phyloP scores from a whole-genome alignment of 2,113 vertebrate species.

The Lichenostomus cassidix region DNA sequence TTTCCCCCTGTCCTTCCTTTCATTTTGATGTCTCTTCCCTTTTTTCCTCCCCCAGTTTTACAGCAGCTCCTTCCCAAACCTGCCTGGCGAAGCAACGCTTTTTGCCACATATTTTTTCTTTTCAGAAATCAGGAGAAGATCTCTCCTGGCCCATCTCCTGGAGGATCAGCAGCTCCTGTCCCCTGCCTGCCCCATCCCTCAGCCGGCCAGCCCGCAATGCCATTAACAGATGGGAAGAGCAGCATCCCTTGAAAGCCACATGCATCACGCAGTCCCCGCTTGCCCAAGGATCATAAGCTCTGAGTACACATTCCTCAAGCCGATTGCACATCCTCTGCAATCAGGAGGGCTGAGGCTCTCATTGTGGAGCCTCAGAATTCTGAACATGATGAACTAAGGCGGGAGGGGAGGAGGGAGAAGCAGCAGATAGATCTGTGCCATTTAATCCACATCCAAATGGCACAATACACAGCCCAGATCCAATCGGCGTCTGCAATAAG shows the following conservation, averaged over 20 bases:
- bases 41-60: neutral
- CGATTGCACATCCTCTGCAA: slow-evolving; percentile 74
- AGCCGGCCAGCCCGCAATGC: slow-evolving; percentile 60
- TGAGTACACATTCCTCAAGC: slow-evolving; percentile 80
- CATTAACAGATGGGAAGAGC: slow-evolving; percentile 77
- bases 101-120: neutral
- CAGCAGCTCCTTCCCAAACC: slow-evolving; percentile 23
- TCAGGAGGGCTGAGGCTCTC: slow-evolving; percentile 69
- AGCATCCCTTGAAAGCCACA: slow-evolving; percentile 74
- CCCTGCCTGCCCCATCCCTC: slow-evolving; percentile 51
- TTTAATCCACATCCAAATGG: slow-evolving; percentile 75
- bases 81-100: neutral
- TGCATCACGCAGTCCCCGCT: slow-evolving; percentile 74
- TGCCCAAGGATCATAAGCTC: slow-evolving; percentile 77
- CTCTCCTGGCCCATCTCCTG: slow-evolving; percentile 51
- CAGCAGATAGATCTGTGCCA: slow-evolving; percentile 71
- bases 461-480: slow-evolving; percentile 65
- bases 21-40: neutral
- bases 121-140: neutral
- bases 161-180: slow-evolving; percentile 58
- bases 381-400: slow-evolving; percentile 63
- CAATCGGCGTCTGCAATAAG: slow-evolving; percentile 64
- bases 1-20: neutral
- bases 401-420: slow-evolving; percentile 47
- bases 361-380: slow-evolving; percentile 68